A percentile compares a stretch with the other conserved stretches of the same genome.
phyloP scores from a whole-genome alignment of 2,888 invertebrate species.

The Bursaphelenchus okinawaensis region DNA sequence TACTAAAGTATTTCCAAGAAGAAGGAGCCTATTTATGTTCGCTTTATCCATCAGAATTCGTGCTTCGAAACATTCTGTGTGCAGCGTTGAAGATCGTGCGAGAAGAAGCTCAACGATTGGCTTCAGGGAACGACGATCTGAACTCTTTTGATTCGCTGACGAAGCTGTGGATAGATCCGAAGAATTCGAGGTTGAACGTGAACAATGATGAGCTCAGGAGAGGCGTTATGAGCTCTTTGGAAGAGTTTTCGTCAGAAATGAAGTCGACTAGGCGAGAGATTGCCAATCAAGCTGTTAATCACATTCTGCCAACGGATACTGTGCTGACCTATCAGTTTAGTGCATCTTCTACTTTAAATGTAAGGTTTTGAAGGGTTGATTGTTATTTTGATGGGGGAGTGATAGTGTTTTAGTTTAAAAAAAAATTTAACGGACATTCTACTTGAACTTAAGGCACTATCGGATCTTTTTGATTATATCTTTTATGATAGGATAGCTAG shows the following conservation, averaged over 20 bases:
- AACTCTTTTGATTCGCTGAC: slow-evolving; percentile 39
- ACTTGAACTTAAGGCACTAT: too few species aligned
- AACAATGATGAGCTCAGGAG: slow-evolving; percentile 36
- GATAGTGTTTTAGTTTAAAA: too few species aligned
- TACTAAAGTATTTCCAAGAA: slow-evolving; percentile 22
- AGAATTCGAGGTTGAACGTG: slow-evolving; percentile 18
- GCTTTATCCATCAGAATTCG: slow-evolving; percentile 32
- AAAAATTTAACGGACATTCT: too few species aligned
- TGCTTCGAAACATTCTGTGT: slow-evolving; percentile 40
- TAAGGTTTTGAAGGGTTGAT: slow-evolving; percentile 3
- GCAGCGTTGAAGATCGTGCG: slow-evolving; percentile 38
- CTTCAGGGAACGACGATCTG: slow-evolving; percentile 18
- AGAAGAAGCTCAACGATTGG: slow-evolving; percentile 35
- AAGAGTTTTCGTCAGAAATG: slow-evolving; percentile 37
- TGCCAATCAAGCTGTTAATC: slow-evolving; percentile 33
- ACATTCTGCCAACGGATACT: slow-evolving; percentile 35
- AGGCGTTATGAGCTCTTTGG: slow-evolving; percentile 13
- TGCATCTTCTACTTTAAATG: slow-evolving; percentile 34
- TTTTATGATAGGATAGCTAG: too few species aligned
- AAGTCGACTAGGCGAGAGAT: slow-evolving; percentile 36
- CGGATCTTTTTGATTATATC: too few species aligned
- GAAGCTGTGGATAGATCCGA: slow-evolving; percentile 34
- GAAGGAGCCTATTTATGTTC: slow-evolving; percentile 30
- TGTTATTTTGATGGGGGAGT: too few species aligned
- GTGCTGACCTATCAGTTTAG: slow-evolving; percentile 36